Percentiles rank a stretch among this genome's conserved stretches.
Conservation (phyloP, 2,797 vertebrate genomes). For the Cossypha heuglini region DNA sequence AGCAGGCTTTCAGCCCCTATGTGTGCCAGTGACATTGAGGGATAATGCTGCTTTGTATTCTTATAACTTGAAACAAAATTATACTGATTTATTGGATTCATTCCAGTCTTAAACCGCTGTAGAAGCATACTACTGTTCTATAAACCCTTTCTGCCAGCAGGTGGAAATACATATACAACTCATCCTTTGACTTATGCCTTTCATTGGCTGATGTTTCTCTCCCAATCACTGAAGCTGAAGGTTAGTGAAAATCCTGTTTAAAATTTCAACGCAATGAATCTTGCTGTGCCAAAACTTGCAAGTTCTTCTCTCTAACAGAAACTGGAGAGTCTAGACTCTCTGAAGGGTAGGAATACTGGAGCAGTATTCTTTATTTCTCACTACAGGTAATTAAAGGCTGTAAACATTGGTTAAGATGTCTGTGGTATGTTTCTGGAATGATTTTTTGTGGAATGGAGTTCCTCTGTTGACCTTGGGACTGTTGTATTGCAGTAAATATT, state of each 20-base stretch:
- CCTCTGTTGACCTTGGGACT: not conserved
- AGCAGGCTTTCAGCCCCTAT: not conserved
- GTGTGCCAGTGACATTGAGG: not conserved
- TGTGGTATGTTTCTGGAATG: not conserved
- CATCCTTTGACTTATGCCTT: not conserved
- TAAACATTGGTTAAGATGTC: not conserved
- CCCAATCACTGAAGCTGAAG: not conserved
- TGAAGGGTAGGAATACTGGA: not conserved
- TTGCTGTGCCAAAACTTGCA: not conserved
- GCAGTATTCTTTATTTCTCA: not conserved
- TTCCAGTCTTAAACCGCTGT: not conserved
- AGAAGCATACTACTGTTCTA: not conserved
- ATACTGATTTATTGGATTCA: not conserved
- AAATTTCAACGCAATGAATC: not conserved
- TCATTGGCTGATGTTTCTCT: not conserved
- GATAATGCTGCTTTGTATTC: not conserved
- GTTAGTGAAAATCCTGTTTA: not conserved
- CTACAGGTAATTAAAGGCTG: not conserved
- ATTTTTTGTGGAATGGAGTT: not conserved
- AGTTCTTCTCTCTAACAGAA: not conserved
- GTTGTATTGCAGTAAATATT: not conserved
- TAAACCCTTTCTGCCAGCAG: constrained; percentile 30
- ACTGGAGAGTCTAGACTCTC: not conserved
- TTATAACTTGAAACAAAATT: not conserved
- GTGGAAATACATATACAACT: constrained; percentile 25